Conservation (phyloP, 2,113 vertebrate species). For the Centropus bengalensis region DNA sequence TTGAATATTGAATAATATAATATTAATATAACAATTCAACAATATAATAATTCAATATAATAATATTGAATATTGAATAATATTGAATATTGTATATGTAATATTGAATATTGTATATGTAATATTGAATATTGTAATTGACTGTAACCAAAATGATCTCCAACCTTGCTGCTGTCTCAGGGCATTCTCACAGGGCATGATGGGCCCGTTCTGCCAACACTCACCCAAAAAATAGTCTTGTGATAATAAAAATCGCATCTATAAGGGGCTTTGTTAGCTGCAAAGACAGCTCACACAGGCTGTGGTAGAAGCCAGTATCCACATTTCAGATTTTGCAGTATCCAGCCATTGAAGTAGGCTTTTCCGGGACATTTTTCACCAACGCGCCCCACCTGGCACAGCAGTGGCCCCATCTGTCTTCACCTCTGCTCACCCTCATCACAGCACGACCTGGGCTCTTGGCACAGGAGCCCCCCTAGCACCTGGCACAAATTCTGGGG, state of each 20-base stretch:
- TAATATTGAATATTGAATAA: too few species aligned
- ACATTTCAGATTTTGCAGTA: not conserved
- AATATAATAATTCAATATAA: too few species aligned
- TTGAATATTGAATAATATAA: too few species aligned
- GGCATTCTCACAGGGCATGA: not conserved
- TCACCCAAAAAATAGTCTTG: not conserved
- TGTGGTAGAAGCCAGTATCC: not conserved
- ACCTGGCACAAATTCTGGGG: not conserved
- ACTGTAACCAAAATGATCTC: not conserved
- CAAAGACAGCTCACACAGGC: not conserved
- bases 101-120: too few species aligned
- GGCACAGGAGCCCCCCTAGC: not conserved
- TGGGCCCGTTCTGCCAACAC: not conserved
- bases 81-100: too few species aligned
- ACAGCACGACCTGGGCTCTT: not conserved
- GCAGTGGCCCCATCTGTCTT: not conserved
- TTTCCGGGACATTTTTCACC: not conserved
- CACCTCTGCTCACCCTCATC: not conserved
- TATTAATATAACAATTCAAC: too few species aligned
- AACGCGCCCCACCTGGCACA: accelerated
- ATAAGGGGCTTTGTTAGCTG: not conserved
- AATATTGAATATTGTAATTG: too few species aligned
- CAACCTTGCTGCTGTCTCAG: not conserved
- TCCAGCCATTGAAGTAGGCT: not conserved
- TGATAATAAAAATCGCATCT: not conserved